Evolutionary conservation across 2,888 invertebrate species (phyloP).

Genomic region (Sminthurinus aureus): DNA sequence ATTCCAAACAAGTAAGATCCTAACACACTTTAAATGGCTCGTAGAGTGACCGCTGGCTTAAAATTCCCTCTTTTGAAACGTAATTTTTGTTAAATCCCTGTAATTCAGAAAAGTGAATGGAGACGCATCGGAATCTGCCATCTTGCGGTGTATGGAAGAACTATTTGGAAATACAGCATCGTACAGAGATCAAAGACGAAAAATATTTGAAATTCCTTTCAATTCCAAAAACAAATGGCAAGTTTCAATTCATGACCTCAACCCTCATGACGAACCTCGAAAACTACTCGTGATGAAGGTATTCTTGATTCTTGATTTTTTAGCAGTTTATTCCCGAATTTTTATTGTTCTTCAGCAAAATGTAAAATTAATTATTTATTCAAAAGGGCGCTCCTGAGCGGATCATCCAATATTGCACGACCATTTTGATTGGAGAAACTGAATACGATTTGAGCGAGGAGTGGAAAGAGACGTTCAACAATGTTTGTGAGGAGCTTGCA

Average conservation of each 20-base stretch:
- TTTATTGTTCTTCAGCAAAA: too few relatives aligned
- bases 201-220: constrained; percentile 74
- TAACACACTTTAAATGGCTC: too few relatives aligned
- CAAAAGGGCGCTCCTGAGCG: constrained; percentile 74
- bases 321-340: too few relatives aligned
- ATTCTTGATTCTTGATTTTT: too few relatives aligned
- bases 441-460: constrained; percentile 66
- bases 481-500: constrained; percentile 68
- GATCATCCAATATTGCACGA: constrained; percentile 72
- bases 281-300: constrained; percentile 74
- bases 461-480: constrained; percentile 69
- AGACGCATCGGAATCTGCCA: constrained; percentile 74
- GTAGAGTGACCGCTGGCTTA: too few relatives aligned
- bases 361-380: too few relatives aligned
- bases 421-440: constrained; percentile 67
- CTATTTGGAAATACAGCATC: constrained; percentile 71
- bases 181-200: constrained; percentile 68
- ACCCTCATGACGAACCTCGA: constrained; percentile 65
- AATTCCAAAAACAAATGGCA: constrained; percentile 74
- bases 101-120: constrained; percentile 71
- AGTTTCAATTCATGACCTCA: constrained; percentile 75
- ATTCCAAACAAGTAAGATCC: too few relatives aligned
- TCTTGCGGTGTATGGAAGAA: constrained; percentile 72
- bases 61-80: too few relatives aligned
- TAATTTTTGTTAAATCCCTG: not conserved